Evolutionary conservation across 2,797 vertebrate genomes (phyloP).

Genomic region (Myiothlypis chrysogaster): DNA sequence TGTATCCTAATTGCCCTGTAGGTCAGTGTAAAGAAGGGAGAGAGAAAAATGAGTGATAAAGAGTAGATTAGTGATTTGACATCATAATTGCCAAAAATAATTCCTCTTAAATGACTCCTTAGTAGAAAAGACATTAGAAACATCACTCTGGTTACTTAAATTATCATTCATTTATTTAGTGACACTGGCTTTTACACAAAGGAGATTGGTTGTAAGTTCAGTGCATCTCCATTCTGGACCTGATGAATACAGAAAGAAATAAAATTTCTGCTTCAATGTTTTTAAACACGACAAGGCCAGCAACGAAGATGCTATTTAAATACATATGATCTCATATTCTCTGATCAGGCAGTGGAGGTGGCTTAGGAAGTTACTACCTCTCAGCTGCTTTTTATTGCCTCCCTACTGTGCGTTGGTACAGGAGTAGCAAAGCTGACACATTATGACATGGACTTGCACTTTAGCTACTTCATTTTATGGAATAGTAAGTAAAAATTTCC

Average conservation of each 20-base stretch:
- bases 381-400: neutral
- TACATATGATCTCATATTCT: neutral
- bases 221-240: neutral
- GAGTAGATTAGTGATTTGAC: neutral
- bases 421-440: neutral
- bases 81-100: neutral
- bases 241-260: neutral
- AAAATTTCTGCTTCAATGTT: neutral
- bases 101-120: neutral
- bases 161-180: neutral
- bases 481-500: neutral
- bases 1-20: neutral
- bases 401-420: neutral
- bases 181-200: neutral
- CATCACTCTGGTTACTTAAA: neutral
- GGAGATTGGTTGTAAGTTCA: neutral
- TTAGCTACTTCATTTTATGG: neutral
- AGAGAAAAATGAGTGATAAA: neutral
- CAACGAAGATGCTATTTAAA: neutral
- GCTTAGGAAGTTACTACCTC: neutral
- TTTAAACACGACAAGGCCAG: neutral
- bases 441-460: neutral
- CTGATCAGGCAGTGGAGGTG: neutral
- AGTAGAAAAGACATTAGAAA: neutral
- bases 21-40: neutral